These are phyloP conservation scores for Trissolcus brochymenae DNA, from an alignment of 2,888 invertebrate genomes.

Conservation along the genomic window DNA sequence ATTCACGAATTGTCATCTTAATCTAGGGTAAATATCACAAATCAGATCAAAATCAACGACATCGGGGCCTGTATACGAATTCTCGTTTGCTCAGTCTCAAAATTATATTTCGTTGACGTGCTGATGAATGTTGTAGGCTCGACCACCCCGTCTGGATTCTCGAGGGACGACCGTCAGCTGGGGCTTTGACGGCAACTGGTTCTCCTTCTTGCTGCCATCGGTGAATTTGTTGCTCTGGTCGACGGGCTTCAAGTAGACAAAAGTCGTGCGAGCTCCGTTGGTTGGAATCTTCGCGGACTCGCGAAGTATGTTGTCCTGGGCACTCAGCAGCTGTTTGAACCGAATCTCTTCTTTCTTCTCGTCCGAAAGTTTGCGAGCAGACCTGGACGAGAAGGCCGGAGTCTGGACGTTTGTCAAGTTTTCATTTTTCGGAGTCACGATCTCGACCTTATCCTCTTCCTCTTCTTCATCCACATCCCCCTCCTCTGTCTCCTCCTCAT, in stretches of 20 bases:
- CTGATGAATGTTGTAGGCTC: slow-evolving; percentile 74
- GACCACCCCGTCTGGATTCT: slow-evolving; percentile 73
- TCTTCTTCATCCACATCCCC: slow-evolving; percentile 5
- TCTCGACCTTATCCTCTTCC: background rate
- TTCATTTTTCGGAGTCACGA: background rate
- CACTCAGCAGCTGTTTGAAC: slow-evolving; percentile 72
- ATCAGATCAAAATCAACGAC: slow-evolving; percentile 12
- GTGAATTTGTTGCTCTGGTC: slow-evolving; percentile 18
- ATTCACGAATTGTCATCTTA: background rate
- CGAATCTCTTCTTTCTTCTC: slow-evolving; percentile 69
- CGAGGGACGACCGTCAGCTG: slow-evolving; percentile 68
- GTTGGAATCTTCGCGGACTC: slow-evolving; percentile 71
- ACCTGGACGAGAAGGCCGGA: slow-evolving; percentile 17
- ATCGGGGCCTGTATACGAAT: slow-evolving; percentile 24
- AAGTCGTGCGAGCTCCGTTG: slow-evolving; percentile 67
- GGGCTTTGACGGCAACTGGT: slow-evolving; percentile 54
- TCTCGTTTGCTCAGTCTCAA: background rate
- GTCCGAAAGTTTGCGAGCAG: slow-evolving; percentile 55
- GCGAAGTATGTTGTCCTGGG: slow-evolving; percentile 72
- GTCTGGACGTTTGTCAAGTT: no score
- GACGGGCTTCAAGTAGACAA: slow-evolving; percentile 67
- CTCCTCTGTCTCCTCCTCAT: slow-evolving; percentile 28
- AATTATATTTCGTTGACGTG: slow-evolving; percentile 72
- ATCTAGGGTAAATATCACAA: slow-evolving; percentile 33
- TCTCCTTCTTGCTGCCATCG: slow-evolving; percentile 23